Evolutionary conservation across 2,888 invertebrate genomes (phyloP), one percentile per base, ranked within the genome.

Genomic region (Euclidia mi): DNA sequence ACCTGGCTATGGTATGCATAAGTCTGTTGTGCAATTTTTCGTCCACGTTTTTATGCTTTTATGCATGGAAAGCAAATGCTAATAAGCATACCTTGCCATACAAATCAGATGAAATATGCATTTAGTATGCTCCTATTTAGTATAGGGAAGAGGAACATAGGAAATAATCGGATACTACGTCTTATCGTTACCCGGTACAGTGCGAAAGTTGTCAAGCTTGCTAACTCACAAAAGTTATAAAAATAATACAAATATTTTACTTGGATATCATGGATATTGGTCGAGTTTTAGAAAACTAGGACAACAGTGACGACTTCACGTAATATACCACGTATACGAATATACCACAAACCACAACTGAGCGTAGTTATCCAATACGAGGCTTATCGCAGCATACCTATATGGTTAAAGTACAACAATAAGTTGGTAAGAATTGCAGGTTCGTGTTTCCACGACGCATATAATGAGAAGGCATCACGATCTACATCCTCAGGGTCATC

Each of bases 31-130:
- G 29, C 29, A 17, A 42, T 29, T 3, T 49, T 37, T 48, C 20
- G 43, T 34, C 15, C 9, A 57, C 38, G 44, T 46, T 49, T 56
- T 53, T 49, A 55, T 38, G 43, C 3, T 15, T 28, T 31, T 12
- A 25, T 29, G 3, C 12, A 31, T 11, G 15, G 28, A 17, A 37
- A 20, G 28, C 40, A 20, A 4, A 40, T 40, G 20, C 20, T 20
- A 40, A 20, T 40, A 12, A 20, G 34, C 18, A 20, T 12, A 40
- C 11, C 20, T 40, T 11, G 25, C 1, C 7, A n/a, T 20, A 40
- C 7, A 25, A 25, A 25, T 3, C 20, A 3, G 20, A 6, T 25
- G 20, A 7, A 3, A 25, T 25, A 25, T 6, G 20, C 7, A 25
- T 25, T 25, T 25, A 7, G 4, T 25, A n/a, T n/a, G n/a, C n/a